Evolutionary conservation across 92 coral and sea anemone genomes (phyloP).

Genomic region (Porites evermanni): DNA sequence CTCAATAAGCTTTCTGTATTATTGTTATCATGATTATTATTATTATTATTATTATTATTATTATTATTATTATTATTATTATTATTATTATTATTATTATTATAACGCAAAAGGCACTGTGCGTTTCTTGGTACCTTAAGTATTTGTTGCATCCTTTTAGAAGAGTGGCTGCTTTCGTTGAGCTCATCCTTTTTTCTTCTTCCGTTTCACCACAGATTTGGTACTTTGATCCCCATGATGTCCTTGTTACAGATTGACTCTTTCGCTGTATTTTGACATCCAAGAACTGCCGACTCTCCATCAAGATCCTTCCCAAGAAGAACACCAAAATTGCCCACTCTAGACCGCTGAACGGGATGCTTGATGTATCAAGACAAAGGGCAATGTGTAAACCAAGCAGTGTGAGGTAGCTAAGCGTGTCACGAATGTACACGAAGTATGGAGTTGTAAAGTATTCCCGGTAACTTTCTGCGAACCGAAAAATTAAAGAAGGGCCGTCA

Average conservation of each 20-base stretch:
- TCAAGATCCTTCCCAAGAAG: neutral
- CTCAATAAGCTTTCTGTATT: too few species aligned
- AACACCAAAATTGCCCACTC: constrained; percentile 12
- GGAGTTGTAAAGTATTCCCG: constrained; percentile 17
- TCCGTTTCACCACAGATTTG: neutral
- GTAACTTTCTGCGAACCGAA: neutral
- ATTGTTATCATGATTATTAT: too few species aligned
- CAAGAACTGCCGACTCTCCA: neutral
- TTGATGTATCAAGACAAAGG: neutral
- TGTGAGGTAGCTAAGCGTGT: constrained; percentile 13
- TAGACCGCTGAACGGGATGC: neutral
- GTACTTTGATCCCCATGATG: neutral
- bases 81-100: too few species aligned
- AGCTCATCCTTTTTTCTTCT: neutral
- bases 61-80: too few species aligned
- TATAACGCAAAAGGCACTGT: too few species aligned
- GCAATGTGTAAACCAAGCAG: constrained; percentile 7
- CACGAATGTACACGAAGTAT: constrained; percentile 8
- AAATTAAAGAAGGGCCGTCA: neutral
- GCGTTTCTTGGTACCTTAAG: neutral
- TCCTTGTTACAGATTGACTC: neutral
- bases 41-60: too few species aligned
- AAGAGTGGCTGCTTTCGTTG: neutral
- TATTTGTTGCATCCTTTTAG: neutral
- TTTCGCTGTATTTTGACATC: neutral